Evolutionary conservation across 2,113 vertebrate species (phyloP).

Genomic region (Gracilinanus agilis): DNA sequence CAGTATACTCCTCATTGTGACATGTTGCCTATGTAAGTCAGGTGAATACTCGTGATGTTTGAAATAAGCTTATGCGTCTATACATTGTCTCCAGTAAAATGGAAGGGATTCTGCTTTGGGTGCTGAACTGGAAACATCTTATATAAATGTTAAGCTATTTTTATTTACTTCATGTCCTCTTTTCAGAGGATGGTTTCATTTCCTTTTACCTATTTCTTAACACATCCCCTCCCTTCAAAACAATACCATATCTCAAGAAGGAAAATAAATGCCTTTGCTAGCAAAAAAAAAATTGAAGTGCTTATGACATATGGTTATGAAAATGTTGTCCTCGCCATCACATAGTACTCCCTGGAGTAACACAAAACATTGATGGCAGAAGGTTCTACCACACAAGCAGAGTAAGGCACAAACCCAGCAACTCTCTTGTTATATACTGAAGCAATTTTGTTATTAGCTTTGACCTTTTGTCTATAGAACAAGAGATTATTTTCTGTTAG

Average conservation of each 20-base stretch:
- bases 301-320: not conserved
- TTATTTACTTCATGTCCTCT: not conserved
- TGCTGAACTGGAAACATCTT: not conserved
- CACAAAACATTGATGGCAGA: not conserved
- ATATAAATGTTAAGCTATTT: not conserved
- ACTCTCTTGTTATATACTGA: constrained; percentile 29
- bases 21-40: not conserved
- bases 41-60: not conserved
- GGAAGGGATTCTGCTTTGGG: not conserved
- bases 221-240: not conserved
- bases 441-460: constrained; percentile 40
- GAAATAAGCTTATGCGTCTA: too few species aligned
- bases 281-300: too few species aligned
- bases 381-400: constrained; percentile 35
- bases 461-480: constrained; percentile 52
- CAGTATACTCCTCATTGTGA: not conserved
- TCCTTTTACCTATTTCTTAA: not conserved
- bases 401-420: constrained; percentile 45
- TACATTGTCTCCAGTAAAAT: not conserved
- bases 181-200: not conserved
- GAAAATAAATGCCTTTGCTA: not conserved
- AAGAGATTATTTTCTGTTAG: constrained; percentile 53
- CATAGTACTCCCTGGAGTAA: not conserved
- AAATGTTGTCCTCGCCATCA: not conserved
- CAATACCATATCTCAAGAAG: not conserved